Evolutionary conservation across 2,113 vertebrate species (phyloP).

Genomic region (Geococcyx californianus): DNA sequence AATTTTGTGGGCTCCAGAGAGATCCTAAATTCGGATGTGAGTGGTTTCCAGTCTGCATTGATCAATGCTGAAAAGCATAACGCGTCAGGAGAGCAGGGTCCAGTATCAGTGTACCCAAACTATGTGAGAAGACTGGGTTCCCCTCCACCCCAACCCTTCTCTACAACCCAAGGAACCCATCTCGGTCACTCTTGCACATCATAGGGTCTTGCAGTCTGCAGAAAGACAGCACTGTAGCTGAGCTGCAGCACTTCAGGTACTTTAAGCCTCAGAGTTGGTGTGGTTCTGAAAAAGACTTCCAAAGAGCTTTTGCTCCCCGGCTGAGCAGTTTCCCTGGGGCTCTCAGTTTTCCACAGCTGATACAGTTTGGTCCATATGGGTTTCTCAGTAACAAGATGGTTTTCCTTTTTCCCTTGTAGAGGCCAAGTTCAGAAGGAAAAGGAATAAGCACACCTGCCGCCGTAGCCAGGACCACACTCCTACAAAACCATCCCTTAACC

Average conservation of each 20-base stretch:
- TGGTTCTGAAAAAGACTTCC: background rate
- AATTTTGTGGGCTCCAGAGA: background rate
- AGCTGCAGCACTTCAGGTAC: background rate
- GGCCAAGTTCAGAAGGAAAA: background rate
- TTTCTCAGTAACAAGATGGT: background rate
- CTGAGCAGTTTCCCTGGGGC: background rate
- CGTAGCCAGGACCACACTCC: background rate
- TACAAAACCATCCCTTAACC: background rate
- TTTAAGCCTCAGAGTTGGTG: background rate
- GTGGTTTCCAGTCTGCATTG: background rate
- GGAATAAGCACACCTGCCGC: background rate
- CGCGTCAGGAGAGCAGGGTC: background rate
- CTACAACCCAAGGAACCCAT: background rate
- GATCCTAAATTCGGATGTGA: background rate
- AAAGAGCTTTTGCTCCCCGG: background rate
- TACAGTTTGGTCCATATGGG: background rate
- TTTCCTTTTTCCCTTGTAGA: background rate
- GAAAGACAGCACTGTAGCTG: background rate
- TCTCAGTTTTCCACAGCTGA: background rate
- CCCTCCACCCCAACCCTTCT: background rate
- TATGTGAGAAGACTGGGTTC: accelerated
- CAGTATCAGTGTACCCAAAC: background rate
- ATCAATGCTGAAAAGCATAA: background rate
- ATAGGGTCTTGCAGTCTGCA: background rate
- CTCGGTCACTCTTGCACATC: background rate